Evolutionary conservation across 2,113 vertebrate species (phyloP).

Genomic region (Ammodytes marinus): DNA sequence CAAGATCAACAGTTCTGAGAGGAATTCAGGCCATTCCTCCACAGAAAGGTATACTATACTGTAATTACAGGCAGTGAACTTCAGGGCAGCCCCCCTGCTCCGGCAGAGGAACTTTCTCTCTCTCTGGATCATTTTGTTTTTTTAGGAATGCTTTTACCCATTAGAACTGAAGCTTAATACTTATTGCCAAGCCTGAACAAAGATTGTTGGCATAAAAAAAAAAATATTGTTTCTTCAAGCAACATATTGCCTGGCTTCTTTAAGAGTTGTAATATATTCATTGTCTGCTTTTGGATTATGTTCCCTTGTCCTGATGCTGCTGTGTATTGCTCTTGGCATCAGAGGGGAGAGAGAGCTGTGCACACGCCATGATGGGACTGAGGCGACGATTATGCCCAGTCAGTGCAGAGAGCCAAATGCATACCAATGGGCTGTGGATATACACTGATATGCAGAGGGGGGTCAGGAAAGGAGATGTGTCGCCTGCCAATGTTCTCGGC

Average conservation of each 20-base stretch:
- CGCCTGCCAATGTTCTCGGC: slow-evolving; percentile 17
- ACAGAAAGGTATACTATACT: slow-evolving; percentile 66
- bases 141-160: background rate
- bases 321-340: slow-evolving; percentile 13
- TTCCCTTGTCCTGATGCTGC: background rate
- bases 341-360: slow-evolving; percentile 4
- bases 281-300: background rate
- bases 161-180: background rate
- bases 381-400: slow-evolving; percentile 39
- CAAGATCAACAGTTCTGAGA: slow-evolving; percentile 83
- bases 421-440: slow-evolving; percentile 46
- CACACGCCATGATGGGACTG: slow-evolving; percentile 34
- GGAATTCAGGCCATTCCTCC: slow-evolving; percentile 77
- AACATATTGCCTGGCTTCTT: background rate
- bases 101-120: slow-evolving; percentile 32
- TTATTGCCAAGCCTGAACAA: slow-evolving; percentile 8
- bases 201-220: background rate
- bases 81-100: slow-evolving; percentile 4
- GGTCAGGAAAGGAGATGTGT: slow-evolving; percentile 42
- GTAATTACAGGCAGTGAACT: slow-evolving; percentile 78
- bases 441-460: slow-evolving; percentile 35
- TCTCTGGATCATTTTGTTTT: slow-evolving; percentile 54
- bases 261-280: slow-evolving; percentile 13
- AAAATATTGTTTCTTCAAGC: background rate
- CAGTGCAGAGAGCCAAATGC: slow-evolving; percentile 27